Evolutionary conservation across 2,888 invertebrate genomes (phyloP), one percentile per base, ranked within the genome.

Genomic region (Orthosia incerta): DNA sequence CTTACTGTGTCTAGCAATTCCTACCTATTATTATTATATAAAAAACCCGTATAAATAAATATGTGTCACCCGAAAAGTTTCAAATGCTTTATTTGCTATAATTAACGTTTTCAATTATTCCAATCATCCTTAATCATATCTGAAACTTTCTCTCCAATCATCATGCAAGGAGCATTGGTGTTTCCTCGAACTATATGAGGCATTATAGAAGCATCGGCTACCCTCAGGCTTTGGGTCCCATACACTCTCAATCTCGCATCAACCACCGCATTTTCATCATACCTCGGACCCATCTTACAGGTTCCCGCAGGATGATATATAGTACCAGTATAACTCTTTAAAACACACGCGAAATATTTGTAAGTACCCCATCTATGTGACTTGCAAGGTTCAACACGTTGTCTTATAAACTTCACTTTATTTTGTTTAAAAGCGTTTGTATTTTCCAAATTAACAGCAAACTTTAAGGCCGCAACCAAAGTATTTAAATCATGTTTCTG

Each of bases 201-300:
- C 98, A 98, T 98, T 59, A 98, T 97, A 9, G 98, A 98, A 2
- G 98, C 98, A 92, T 98, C 98, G 0, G 97, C 97, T 0, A 98
- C 98, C 74, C 98, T 96, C 9, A 98, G 90, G 73, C 96, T 94
- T 51, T 79, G 82, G 56, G 94, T 83, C 0, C 94, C 94, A 85
- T 94, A 89, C 0, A 95, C 94, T 83, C 85, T 92, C 31, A 95
- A 83, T 84, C 92, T 91, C 39, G 92, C 85, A 85, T 93, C 89
- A 1, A 95, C 95, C 0, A 95, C 94, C 2, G 95, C 94, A 76
- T 88, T 73, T 71, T 87, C 96, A 97, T 95, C 95, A 39, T 83
- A 55, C 12, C 50, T 26, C 9, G 93, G 94, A 13, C 95, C 95
- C 95, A 95, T 95, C 83, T 94, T 94, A 80, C 95, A 95, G 3